These are phyloP conservation scores for Pediacus dermestoides DNA, from an alignment of 2,888 invertebrate genomes.

Conservation along the genomic window DNA sequence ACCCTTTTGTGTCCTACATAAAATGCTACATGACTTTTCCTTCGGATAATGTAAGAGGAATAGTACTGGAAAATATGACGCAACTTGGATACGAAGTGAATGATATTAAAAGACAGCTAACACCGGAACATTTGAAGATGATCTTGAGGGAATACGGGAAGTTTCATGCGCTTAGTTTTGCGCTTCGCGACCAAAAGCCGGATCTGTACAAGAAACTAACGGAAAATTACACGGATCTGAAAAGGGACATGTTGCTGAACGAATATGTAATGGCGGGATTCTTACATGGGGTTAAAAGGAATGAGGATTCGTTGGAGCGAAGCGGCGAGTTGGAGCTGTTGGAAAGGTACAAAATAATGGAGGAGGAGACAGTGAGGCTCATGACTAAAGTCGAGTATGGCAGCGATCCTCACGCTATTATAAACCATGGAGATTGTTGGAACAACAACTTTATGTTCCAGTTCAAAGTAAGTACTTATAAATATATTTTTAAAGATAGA, in stretches of 20 bases:
- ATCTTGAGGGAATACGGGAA: constrained; percentile 26
- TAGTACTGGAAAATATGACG: constrained; percentile 25
- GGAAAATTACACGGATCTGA: constrained; percentile 9
- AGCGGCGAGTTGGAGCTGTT: constrained; percentile 2
- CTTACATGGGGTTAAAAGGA: constrained; percentile 1
- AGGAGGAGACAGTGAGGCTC: not conserved
- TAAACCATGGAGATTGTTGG: constrained; percentile 21
- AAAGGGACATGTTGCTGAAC: not conserved
- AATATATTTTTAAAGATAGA: too few relatives aligned
- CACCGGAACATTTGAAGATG: constrained; percentile 15
- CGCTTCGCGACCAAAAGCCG: constrained; percentile 21
- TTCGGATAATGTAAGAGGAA: constrained; percentile 16
- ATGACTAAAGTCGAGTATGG: constrained; percentile 5
- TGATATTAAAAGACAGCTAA: constrained; percentile 18
- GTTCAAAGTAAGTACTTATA: too few relatives aligned
- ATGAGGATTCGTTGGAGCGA: not conserved
- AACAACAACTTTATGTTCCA: constrained; percentile 20
- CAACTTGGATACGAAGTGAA: constrained; percentile 17
- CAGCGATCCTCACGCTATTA: constrained; percentile 9
- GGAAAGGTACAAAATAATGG: not conserved
- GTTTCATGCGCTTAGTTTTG: constrained; percentile 29
- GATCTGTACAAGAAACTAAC: constrained; percentile 18
- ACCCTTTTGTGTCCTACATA: constrained; percentile 11
- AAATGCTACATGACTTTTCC: constrained; percentile 16
- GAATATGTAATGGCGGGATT: not conserved